Conservation (phyloP, 2,888 invertebrate genomes). For the Glyphotaelius pellucidus region DNA sequence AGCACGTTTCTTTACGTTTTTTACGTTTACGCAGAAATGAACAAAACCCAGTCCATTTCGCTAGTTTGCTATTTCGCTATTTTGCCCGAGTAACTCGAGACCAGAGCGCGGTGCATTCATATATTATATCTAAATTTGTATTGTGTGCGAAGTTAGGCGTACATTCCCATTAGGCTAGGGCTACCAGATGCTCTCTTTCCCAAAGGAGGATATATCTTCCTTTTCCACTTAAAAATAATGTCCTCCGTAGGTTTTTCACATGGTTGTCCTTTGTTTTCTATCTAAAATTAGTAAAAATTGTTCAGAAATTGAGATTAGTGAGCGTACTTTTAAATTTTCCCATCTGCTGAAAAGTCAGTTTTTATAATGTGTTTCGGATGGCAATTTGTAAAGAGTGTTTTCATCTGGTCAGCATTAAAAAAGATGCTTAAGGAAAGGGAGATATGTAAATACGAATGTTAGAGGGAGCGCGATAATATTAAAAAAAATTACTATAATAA, state of each 20-base stretch:
- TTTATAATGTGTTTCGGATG: not conserved
- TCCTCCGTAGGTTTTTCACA: not conserved
- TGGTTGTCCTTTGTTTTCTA: not conserved
- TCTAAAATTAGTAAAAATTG: not conserved
- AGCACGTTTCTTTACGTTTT: not conserved
- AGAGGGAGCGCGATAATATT: no score
- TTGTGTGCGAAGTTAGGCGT: not conserved
- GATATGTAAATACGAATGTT: no score
- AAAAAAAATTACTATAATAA: no score
- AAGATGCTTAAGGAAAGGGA: no score
- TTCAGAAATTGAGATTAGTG: not conserved
- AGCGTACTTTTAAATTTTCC: no score
- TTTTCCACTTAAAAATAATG: not conserved
- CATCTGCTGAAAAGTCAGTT: no score
- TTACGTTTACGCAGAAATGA: conserved; percentile 1
- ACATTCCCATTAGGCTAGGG: not conserved
- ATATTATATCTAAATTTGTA: not conserved
- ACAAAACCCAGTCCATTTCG: not conserved
- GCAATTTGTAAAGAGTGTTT: not conserved
- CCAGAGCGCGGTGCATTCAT: not conserved
- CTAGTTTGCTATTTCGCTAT: not conserved
- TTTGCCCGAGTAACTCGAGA: not conserved
- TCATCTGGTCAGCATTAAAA: no score
- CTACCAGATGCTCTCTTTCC: not conserved
- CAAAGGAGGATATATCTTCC: not conserved